Conservation (phyloP, 2,797 vertebrate species). For the Gadopsis bispinosus region DNA sequence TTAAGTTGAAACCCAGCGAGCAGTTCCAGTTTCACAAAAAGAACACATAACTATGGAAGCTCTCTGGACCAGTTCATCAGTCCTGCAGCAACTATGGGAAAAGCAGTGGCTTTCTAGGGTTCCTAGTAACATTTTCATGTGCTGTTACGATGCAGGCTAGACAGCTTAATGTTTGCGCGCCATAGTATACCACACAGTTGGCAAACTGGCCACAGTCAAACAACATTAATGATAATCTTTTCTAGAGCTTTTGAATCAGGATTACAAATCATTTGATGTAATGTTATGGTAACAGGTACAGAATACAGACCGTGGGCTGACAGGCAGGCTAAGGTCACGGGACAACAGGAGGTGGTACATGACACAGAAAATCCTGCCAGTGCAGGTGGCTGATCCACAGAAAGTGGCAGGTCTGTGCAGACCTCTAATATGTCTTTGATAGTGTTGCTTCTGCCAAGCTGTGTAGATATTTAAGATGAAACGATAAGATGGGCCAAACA, state of each 20-base stretch:
- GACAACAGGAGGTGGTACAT: slow-evolving; percentile 8
- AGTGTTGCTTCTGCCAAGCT: slow-evolving; percentile 10
- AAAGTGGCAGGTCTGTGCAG: slow-evolving; percentile 17
- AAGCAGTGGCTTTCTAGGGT: neutral
- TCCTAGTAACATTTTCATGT: neutral
- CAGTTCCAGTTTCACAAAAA: slow-evolving; percentile 25
- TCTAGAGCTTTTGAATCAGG: slow-evolving; percentile 24
- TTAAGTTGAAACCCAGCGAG: slow-evolving; percentile 54
- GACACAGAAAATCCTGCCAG: slow-evolving; percentile 23
- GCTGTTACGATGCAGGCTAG: neutral
- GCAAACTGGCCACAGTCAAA: slow-evolving; percentile 8
- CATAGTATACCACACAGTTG: neutral
- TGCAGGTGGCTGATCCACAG: slow-evolving; percentile 10
- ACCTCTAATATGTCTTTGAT: slow-evolving; percentile 7
- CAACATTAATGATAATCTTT: slow-evolving; percentile 24
- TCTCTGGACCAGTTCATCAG: neutral
- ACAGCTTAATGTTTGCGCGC: slow-evolving; percentile 9
- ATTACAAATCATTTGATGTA: slow-evolving; percentile 29
- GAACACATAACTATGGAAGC: slow-evolving; percentile 7
- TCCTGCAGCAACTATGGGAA: slow-evolving; percentile 7
- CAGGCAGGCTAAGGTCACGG: slow-evolving; percentile 15
- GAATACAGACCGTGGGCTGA: slow-evolving; percentile 10
- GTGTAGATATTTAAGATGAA: slow-evolving; percentile 16
- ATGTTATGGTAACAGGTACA: slow-evolving; percentile 25
- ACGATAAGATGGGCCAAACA: neutral